A percentile compares a stretch with the other conserved stretches of the same genome.
phyloP scores from a whole-genome alignment of 2,113 vertebrate species.

The Zosterops japonicus region DNA sequence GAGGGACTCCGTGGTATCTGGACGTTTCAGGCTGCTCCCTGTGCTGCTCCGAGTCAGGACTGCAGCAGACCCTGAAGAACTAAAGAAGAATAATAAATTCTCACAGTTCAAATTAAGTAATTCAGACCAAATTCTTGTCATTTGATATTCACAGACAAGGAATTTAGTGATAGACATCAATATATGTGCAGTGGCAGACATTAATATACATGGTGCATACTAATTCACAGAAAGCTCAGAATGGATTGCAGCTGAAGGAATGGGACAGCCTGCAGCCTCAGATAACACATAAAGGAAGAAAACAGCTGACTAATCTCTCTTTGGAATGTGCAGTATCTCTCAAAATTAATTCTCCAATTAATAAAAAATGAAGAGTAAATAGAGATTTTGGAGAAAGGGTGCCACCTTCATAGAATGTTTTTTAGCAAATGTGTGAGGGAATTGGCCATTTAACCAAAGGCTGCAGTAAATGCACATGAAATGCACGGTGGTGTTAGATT shows the following conservation, averaged over 20 bases:
- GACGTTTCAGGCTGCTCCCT: slow-evolving; percentile 86
- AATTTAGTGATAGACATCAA: background rate
- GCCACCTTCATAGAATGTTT: background rate
- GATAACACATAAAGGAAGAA: background rate
- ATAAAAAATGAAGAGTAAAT: background rate
- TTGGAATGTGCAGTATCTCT: background rate
- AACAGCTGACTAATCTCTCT: background rate
- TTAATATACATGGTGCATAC: background rate
- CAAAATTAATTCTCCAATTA: background rate
- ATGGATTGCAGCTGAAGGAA: background rate
- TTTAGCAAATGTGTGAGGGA: background rate
- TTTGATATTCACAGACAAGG: background rate
- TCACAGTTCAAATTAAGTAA: background rate
- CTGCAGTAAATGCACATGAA: background rate
- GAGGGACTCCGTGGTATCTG: slow-evolving; percentile 92
- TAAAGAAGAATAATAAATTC: slow-evolving; percentile 21
- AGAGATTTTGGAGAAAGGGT: background rate
- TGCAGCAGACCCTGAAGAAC: slow-evolving; percentile 82
- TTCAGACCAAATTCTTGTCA: background rate
- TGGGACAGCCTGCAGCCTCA: background rate
- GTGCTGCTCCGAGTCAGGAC: slow-evolving; percentile 82
- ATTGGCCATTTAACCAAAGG: background rate
- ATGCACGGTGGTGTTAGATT: background rate
- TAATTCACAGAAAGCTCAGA: background rate
- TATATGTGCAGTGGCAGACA: background rate